Evolutionary conservation across 2,888 invertebrate genomes (phyloP), one percentile per base, ranked within the genome.

Genomic region (Metallyticus violacea): DNA sequence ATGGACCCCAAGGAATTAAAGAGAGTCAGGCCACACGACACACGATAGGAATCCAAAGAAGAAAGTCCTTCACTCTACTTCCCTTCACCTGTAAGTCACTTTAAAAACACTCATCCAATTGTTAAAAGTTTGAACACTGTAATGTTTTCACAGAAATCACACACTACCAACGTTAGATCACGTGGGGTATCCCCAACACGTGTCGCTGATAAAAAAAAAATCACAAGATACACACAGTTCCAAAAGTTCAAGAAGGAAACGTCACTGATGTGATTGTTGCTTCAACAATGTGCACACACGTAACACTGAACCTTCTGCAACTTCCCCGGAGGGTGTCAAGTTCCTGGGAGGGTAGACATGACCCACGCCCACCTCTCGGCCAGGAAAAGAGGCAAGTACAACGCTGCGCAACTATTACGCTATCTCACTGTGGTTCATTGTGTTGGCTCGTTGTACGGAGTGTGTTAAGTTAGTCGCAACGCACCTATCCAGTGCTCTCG

Each of bases 401-500:
- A 15, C n/a, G n/a, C 0, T 62, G 40, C 40, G 22, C 40, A 62
- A 62, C 40, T 62, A 62, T n/a, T 15, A 62, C 15, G 40, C 22
- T 22, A 22, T 62, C 15, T 15, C 9, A 62, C 2, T 15, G 22
- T 22, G 3, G 40, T 22, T 62, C 15, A 62, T 62, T 82, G 26
- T 76, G 82, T 81, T 28, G 79, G 79, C 27, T 80, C 79, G 30
- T 6, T 40, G 82, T 15, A 26, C 40, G 22, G 40, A 62, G 22
- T 40, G 26, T 30, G 77, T 62, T 76, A 27, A 28, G 9, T 9
- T 7, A 25, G 77, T 77, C 83, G 28, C 62, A 81, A 84, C 87
- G 85, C 87, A 86, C 86, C 86, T 88, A 86, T 15, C n/a, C 86
- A 79, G 85, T 6, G 62, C 30, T 40, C 81, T 85, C 77, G 79